phyloP scores from a whole-genome alignment of 2,797 vertebrate genomes.

The Champsocephalus gunnari region DNA sequence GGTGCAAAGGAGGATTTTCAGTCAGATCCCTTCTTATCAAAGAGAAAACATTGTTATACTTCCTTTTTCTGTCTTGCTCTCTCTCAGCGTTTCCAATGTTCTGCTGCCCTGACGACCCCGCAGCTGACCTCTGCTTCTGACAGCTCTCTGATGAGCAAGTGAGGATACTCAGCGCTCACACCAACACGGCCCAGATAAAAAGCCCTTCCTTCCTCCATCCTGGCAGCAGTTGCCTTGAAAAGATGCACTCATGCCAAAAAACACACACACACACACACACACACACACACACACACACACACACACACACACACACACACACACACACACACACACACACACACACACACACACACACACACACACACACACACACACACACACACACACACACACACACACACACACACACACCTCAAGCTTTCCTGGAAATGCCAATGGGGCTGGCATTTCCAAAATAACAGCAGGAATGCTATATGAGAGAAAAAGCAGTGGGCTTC shows the following conservation, averaged over 20 bases:
- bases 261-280: not conserved
- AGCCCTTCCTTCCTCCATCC: conserved; percentile 76
- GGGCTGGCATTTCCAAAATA: conserved; percentile 67
- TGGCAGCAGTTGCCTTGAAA: conserved; percentile 67
- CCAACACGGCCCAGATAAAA: conserved; percentile 63
- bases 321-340: too few relatives aligned
- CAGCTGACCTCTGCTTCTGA: conserved; percentile 42
- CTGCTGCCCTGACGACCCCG: conserved; percentile 48
- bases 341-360: too few relatives aligned
- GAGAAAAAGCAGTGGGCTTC: conserved; percentile 70
- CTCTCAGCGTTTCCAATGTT: conserved; percentile 31
- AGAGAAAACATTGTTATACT: conserved; percentile 54
- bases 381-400: conserved; percentile 1
- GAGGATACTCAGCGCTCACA: conserved; percentile 56
- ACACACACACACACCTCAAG: conserved; percentile 5
- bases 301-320: too few relatives aligned
- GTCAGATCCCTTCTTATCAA: conserved; percentile 44
- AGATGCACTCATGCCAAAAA: conserved; percentile 54
- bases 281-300: too few relatives aligned
- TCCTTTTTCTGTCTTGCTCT: conserved; percentile 52
- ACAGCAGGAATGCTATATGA: conserved; percentile 68
- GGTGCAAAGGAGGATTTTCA: conserved; percentile 27
- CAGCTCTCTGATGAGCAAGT: conserved; percentile 61
- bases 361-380: not conserved
- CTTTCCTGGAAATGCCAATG: conserved; percentile 73